Evolutionary conservation across 2,797 vertebrate species (phyloP).

Genomic region (Naso thynnoides): DNA sequence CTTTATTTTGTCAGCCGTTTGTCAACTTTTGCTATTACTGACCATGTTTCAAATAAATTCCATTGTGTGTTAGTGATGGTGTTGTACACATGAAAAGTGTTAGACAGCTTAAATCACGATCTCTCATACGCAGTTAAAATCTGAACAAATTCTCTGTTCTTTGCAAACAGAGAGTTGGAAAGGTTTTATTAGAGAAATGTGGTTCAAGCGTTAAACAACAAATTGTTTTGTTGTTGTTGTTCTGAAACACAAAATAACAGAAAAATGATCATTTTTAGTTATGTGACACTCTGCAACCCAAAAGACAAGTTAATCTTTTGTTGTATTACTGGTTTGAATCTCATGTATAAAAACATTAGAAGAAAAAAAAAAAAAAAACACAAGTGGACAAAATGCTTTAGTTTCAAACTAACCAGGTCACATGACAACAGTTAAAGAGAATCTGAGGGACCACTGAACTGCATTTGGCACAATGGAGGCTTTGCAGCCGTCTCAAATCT

Average conservation of each 20-base stretch:
- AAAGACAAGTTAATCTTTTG: background rate
- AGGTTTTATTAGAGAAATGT: slow-evolving; percentile 30
- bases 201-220: background rate
- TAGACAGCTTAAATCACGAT: background rate
- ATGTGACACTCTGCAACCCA: background rate
- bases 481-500: background rate
- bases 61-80: background rate
- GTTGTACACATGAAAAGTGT: background rate
- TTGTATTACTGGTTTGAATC: background rate
- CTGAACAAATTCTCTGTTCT: background rate
- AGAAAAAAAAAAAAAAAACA: background rate
- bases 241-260: slow-evolving; percentile 17
- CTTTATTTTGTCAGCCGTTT: background rate
- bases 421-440: slow-evolving; percentile 5
- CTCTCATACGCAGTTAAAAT: background rate
- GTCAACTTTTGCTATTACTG: background rate
- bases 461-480: slow-evolving; percentile 14
- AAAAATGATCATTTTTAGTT: background rate
- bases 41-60: background rate
- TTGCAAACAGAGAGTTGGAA: background rate
- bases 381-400: slow-evolving; percentile 3
- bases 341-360: slow-evolving; percentile 1
- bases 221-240: background rate
- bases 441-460: slow-evolving; percentile 7
- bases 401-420: slow-evolving; percentile 9